Evolutionary conservation across 2,113 vertebrate genomes (phyloP).

Genomic region (Corvus moneduloides): DNA sequence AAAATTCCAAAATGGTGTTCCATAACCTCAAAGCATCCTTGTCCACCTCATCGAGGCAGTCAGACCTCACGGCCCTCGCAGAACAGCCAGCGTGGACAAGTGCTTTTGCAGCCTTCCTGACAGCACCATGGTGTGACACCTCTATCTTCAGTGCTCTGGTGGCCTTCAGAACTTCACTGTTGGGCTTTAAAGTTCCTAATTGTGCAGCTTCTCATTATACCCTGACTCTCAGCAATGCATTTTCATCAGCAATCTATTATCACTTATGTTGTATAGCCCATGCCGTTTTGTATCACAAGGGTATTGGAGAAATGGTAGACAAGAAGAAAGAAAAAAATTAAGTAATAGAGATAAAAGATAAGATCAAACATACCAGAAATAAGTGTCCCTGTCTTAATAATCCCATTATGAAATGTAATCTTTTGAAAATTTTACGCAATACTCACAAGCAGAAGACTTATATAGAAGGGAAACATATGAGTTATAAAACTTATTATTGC

Average conservation of each 20-base stretch:
- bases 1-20: not conserved
- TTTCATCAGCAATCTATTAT: not conserved
- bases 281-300: not conserved
- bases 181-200: not conserved
- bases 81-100: not conserved
- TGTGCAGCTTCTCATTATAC: not conserved
- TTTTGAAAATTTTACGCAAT: not conserved
- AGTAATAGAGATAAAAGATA: not conserved
- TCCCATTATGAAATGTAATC: not conserved
- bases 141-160: not conserved
- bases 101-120: not conserved
- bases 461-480: not conserved
- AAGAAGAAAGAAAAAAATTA: not conserved
- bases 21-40: not conserved
- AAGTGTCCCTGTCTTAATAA: not conserved
- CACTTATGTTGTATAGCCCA: not conserved
- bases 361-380: not conserved
- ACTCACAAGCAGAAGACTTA: not conserved
- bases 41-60: not conserved
- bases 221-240: not conserved
- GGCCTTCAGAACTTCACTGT: not conserved
- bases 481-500: not conserved
- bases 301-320: not conserved
- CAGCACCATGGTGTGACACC: fast-evolving
- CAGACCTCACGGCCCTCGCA: fast-evolving